A percentile compares a stretch with the other conserved stretches of the same genome.
phyloP scores from a whole-genome alignment of 1,140 invertebrate species.

The Euura saliciscinereae region DNA sequence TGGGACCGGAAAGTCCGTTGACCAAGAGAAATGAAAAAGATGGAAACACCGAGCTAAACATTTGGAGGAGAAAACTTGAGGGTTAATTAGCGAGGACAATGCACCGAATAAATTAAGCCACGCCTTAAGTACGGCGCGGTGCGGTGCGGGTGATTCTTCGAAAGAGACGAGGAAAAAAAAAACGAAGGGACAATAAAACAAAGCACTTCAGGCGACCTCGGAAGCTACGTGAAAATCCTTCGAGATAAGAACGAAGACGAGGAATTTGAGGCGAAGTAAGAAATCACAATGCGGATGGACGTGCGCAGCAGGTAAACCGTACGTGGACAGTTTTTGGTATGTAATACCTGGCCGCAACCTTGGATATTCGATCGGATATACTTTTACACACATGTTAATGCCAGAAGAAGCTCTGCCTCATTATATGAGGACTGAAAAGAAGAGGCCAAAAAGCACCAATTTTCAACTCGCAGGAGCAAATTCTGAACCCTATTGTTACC shows the following conservation, averaged over 20 bases:
- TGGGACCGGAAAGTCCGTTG: too few species aligned
- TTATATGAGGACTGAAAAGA: not conserved
- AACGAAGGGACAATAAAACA: conserved; percentile 13
- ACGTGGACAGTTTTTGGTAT: conserved; percentile 1
- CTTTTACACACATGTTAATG: too few species aligned
- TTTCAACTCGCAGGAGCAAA: too few species aligned
- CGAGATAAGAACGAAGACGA: conserved; percentile 5
- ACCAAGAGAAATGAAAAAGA: not conserved
- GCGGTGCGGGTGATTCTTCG: conserved; percentile 14
- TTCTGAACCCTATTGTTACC: too few species aligned
- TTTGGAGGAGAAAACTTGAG: not conserved
- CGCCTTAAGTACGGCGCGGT: conserved; percentile 27
- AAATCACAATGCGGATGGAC: not conserved
- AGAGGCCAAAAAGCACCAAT: not conserved
- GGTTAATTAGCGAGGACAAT: conserved; percentile 5
- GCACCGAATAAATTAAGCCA: conserved; percentile 19
- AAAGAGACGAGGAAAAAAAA: conserved; percentile 9
- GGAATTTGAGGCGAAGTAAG: not conserved
- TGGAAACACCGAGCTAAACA: not conserved
- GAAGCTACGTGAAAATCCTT: conserved; percentile 22
- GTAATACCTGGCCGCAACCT: not conserved
- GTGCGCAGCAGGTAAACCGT: not conserved
- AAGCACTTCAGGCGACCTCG: conserved; percentile 12
- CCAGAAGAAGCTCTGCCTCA: too few species aligned
- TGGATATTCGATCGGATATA: not conserved